These are phyloP conservation scores for Sitta carolinensis DNA, from an alignment of 2,797 vertebrate genomes.

Conservation along the genomic window DNA sequence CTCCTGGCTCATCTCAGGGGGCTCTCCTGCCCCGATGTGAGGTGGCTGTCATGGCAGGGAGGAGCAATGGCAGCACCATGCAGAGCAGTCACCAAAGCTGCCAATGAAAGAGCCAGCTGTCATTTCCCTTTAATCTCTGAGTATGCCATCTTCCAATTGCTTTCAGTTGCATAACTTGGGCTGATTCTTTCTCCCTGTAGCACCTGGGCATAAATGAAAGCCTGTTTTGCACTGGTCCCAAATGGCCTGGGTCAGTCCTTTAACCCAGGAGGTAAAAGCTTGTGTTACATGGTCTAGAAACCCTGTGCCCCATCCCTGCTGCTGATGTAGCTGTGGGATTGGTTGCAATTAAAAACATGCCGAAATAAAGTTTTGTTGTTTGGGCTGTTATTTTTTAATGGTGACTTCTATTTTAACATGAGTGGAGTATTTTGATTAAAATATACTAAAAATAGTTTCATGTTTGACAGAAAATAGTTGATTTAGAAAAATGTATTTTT, in stretches of 20 bases:
- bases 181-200: background rate
- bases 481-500: background rate
- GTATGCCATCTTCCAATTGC: background rate
- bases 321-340: background rate
- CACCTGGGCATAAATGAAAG: background rate
- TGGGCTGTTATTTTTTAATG: background rate
- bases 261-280: background rate
- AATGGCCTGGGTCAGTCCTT: background rate
- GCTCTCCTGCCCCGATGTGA: fast-evolving
- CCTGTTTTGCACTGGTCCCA: background rate
- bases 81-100: background rate
- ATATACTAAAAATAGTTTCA: background rate
- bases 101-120: background rate
- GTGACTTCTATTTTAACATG: background rate
- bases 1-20: background rate
- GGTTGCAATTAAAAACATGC: background rate
- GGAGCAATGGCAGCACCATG: background rate
- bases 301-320: background rate
- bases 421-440: background rate
- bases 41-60: background rate
- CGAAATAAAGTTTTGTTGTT: background rate
- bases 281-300: background rate
- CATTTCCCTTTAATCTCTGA: background rate
- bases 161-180: background rate
- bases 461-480: background rate